Conservation (phyloP, 1,140 invertebrate genomes). For the Drosophila cardini region DNA sequence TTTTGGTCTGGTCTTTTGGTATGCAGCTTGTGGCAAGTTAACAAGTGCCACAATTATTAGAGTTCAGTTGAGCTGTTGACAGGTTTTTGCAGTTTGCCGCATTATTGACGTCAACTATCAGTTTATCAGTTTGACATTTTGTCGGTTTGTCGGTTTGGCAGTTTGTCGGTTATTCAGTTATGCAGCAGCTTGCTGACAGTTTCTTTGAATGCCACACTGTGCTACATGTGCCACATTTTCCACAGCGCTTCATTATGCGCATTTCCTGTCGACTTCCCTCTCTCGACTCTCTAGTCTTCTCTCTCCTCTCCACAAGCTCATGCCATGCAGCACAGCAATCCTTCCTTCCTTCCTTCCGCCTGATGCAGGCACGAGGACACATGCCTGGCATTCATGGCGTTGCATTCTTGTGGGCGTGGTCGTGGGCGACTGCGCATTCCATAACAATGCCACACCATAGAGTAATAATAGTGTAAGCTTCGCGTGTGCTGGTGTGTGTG, state of each 20-base stretch:
- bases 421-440: conserved; percentile 24
- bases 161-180: conserved; percentile 17
- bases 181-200: conserved; percentile 32
- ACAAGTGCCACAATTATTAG: conserved; percentile 44
- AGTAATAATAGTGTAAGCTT: conserved; percentile 44
- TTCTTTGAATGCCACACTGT: conserved; percentile 23
- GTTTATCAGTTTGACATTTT: conserved; percentile 3
- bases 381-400: conserved; percentile 32
- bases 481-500: not conserved
- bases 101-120: conserved; percentile 23
- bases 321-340: conserved; percentile 17
- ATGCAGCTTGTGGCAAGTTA: conserved; percentile 21
- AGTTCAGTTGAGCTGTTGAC: conserved; percentile 19
- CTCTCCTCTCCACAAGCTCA: not conserved
- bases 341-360: conserved; percentile 29
- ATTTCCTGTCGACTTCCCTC: conserved; percentile 28
- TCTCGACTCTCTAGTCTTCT: conserved; percentile 12
- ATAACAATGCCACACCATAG: conserved; percentile 57
- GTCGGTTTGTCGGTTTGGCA: not conserved
- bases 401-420: conserved; percentile 49
- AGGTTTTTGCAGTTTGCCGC: conserved; percentile 12
- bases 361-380: conserved; percentile 32
- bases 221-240: conserved; percentile 60
- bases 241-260: conserved; percentile 74
- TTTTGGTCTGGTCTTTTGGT: not conserved